phyloP scores from a whole-genome alignment of 2,797 vertebrate genomes.

The Glyptemys insculpta region DNA sequence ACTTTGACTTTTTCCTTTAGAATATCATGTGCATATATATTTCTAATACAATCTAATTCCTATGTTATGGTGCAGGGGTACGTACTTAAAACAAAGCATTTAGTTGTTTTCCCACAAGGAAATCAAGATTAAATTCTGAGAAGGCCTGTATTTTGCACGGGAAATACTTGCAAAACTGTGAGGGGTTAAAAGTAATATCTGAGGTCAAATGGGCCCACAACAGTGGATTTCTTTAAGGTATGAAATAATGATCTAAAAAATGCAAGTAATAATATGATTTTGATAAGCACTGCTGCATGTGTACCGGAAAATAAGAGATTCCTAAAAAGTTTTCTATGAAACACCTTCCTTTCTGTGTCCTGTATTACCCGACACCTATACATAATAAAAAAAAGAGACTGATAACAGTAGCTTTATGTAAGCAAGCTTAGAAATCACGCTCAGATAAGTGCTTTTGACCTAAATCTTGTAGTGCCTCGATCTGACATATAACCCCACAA shows the following conservation, averaged over 20 bases:
- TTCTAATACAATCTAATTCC: slow-evolving; percentile 37
- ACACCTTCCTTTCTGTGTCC: slow-evolving; percentile 52
- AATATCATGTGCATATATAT: background rate
- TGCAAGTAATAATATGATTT: slow-evolving; percentile 59
- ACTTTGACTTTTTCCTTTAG: background rate
- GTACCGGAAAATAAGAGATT: slow-evolving; percentile 58
- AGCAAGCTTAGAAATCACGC: slow-evolving; percentile 86
- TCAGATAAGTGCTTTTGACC: slow-evolving; percentile 87
- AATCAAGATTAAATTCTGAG: slow-evolving; percentile 52
- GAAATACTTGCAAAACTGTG: slow-evolving; percentile 66
- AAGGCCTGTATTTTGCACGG: slow-evolving; percentile 49
- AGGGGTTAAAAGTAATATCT: slow-evolving; percentile 51
- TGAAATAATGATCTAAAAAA: slow-evolving; percentile 56
- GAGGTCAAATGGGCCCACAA: slow-evolving; percentile 46
- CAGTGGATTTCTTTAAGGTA: slow-evolving; percentile 46
- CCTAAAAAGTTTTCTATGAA: slow-evolving; percentile 75
- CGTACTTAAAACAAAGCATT: background rate
- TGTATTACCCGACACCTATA: slow-evolving; percentile 74
- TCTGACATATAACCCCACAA: slow-evolving; percentile 84
- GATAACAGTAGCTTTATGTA: slow-evolving; percentile 84
- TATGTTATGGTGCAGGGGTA: background rate
- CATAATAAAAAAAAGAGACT: slow-evolving; percentile 80
- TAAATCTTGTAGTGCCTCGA: slow-evolving; percentile 85
- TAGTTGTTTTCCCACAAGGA: slow-evolving; percentile 36
- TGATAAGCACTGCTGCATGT: slow-evolving; percentile 49